Percentiles rank a stretch among this genome's conserved stretches.
Evolutionary conservation across 1,140 invertebrate genomes (phyloP).

Genomic region (Drosophila murphyi): DNA sequence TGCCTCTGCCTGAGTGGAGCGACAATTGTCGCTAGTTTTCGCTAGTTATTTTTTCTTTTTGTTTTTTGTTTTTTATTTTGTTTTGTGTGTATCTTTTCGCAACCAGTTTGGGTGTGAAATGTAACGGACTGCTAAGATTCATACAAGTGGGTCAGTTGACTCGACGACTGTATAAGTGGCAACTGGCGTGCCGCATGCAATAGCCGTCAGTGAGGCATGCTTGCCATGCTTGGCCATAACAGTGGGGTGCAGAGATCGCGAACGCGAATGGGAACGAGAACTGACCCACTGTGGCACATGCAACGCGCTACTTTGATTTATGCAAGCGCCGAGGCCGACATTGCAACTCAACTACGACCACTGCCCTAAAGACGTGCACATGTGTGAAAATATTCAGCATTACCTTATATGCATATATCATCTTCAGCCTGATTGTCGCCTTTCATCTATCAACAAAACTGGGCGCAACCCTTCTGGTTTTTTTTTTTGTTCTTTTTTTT

Average conservation of each 20-base stretch:
- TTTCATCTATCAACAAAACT: constrained; percentile 30
- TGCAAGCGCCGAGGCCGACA: constrained; percentile 55
- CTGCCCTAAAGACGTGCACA: not conserved
- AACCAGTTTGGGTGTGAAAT: constrained; percentile 78
- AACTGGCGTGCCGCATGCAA: constrained; percentile 70
- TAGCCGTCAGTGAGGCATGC: constrained; percentile 48
- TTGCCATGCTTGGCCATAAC: constrained; percentile 34
- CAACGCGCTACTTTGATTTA: constrained; percentile 65
- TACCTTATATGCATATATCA: constrained; percentile 27
- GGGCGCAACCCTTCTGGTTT: constrained; percentile 10
- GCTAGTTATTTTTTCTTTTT: constrained; percentile 15
- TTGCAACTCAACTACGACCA: constrained; percentile 5
- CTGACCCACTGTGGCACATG: constrained; percentile 57
- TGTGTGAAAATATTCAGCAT: not conserved
- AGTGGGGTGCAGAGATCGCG: constrained; percentile 2
- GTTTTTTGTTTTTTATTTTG: not conserved
- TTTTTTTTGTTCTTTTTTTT: not conserved
- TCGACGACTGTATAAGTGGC: constrained; percentile 9
- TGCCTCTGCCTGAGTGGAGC: constrained; percentile 22
- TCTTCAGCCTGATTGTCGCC: constrained; percentile 24
- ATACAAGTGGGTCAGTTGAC: constrained; percentile 64
- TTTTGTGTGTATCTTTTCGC: not conserved
- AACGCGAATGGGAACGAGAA: not conserved
- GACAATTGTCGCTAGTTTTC: constrained; percentile 72
- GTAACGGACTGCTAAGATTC: constrained; percentile 61